Evolutionary conservation across 2,113 vertebrate species (phyloP), one percentile per base, ranked within the genome.

Genomic region (Anhinga rufa): DNA sequence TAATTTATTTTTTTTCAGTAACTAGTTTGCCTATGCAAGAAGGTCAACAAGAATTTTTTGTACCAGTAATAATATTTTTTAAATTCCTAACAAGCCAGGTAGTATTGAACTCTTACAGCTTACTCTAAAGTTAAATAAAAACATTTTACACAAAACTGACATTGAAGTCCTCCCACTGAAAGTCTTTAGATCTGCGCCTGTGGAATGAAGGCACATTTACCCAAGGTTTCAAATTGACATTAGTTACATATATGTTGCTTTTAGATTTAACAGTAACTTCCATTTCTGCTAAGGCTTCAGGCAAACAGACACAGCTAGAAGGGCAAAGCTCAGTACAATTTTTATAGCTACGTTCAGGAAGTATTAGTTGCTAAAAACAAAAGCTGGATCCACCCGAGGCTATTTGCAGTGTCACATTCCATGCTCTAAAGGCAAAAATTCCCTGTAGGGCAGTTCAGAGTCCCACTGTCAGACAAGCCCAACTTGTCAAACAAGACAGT

Each of bases 361-460:
- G 93, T 90, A 48, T 62, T 62, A 81, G 88, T 32, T 80, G 82
- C 55, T 92, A 84, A 93, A 97, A 97, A 97, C 95, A 95, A 91
- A 94, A 95, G 76, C 86, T 86, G 82, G 94, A 96, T 89, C 86
- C 92, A 82, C 92, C 91, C 46, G 11, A 88, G 71, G 96, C 94
- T 92, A 92, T 96, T 97, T 96, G 86, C 92, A 93, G 90, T 76
- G 88, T 44, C 54, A 17, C 90, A 95, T 97, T 95, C 93, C 92
- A 71, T 32, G 60, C 72, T 95, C 55, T 85, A 65, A 78, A 86
- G 91, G 90, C 79, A 95, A 88, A 86, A 95, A 95, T 86, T 65
- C 70, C 88, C 95, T 95, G 81, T 89, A 82, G 86, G 69, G 81
- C 86, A 96, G 93, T 58, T 92, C 86, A 92, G 78, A 95, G 95